These are phyloP conservation scores for Drosophila oshimai DNA, from an alignment of 1,140 invertebrate genomes.

Conservation along the genomic window DNA sequence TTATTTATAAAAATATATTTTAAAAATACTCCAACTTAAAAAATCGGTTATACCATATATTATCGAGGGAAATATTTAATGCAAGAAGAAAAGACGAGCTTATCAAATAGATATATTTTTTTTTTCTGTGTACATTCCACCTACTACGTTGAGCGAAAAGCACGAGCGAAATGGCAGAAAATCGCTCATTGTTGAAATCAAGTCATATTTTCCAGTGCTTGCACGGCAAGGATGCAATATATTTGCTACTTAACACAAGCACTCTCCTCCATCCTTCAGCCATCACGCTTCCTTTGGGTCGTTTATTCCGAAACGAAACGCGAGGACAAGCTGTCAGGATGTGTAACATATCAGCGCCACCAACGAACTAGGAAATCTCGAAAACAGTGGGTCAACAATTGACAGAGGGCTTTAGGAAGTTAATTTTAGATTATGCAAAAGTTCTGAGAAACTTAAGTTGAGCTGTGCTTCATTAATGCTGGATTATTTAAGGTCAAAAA, in stretches of 20 bases:
- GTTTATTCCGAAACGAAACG: neutral
- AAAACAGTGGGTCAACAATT: neutral
- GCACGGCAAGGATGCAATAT: slow-evolving; percentile 36
- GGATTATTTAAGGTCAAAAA: too few species aligned
- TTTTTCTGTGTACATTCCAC: neutral
- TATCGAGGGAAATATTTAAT: too few species aligned
- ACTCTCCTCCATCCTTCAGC: neutral
- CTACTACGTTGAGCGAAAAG: neutral
- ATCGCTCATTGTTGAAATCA: slow-evolving; percentile 37
- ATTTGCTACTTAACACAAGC: slow-evolving; percentile 35
- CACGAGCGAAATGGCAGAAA: neutral
- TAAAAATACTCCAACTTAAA: too few species aligned
- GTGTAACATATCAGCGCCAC: neutral
- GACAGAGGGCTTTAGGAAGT: too few species aligned
- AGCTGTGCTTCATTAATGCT: too few species aligned
- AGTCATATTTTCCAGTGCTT: slow-evolving; percentile 51
- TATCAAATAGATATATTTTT: slow-evolving; percentile 85
- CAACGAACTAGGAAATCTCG: neutral
- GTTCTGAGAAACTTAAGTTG: too few species aligned
- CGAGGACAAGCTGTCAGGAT: slow-evolving; percentile 6
- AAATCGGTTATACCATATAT: too few species aligned
- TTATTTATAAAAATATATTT: too few species aligned
- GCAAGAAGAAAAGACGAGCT: too few species aligned
- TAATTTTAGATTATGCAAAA: too few species aligned
- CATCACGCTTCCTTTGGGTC: neutral